A percentile compares a stretch with the other conserved stretches of the same genome.
Evolutionary conservation across 2,113 vertebrate species (phyloP).

Genomic region (Neodon shergylaensis): DNA sequence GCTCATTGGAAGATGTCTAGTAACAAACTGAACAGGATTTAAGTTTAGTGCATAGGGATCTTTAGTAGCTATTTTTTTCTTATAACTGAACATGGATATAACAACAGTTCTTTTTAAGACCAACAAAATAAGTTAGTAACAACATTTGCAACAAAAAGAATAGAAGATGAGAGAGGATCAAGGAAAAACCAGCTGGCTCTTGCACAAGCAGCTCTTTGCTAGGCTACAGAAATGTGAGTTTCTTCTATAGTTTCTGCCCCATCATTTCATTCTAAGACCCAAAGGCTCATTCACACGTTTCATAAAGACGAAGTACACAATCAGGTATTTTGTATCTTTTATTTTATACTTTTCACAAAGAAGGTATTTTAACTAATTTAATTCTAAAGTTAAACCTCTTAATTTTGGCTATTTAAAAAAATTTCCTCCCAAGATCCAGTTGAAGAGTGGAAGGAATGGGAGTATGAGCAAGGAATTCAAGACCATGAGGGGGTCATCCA

Average conservation of each 20-base stretch:
- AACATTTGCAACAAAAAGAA: constrained; percentile 22
- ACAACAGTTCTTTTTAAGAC: constrained; percentile 44
- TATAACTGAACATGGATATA: constrained; percentile 41
- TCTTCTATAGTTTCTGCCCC: neutral
- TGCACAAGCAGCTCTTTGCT: neutral
- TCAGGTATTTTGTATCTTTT: constrained; percentile 18
- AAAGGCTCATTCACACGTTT: constrained; percentile 53
- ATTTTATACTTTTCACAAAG: constrained; percentile 53
- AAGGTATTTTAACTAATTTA: constrained; percentile 47
- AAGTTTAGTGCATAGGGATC: constrained; percentile 52
- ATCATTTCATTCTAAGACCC: constrained; percentile 57
- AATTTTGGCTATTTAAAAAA: constrained; percentile 56
- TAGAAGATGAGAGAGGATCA: neutral
- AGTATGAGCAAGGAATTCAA: no score
- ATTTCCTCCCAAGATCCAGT: no score
- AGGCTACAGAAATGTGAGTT: constrained; percentile 29
- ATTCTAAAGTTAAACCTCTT: constrained; percentile 58
- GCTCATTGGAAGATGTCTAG: constrained; percentile 84
- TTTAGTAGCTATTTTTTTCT: constrained; percentile 74
- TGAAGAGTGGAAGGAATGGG: no score
- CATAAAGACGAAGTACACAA: neutral
- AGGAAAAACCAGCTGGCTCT: neutral
- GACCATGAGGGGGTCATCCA: no score
- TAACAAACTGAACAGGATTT: constrained; percentile 71
- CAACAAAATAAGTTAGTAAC: constrained; percentile 18